A percentile compares a stretch with the other conserved stretches of the same genome.
Evolutionary conservation across 2,888 invertebrate genomes (phyloP).

Genomic region (Erebia ligea): DNA sequence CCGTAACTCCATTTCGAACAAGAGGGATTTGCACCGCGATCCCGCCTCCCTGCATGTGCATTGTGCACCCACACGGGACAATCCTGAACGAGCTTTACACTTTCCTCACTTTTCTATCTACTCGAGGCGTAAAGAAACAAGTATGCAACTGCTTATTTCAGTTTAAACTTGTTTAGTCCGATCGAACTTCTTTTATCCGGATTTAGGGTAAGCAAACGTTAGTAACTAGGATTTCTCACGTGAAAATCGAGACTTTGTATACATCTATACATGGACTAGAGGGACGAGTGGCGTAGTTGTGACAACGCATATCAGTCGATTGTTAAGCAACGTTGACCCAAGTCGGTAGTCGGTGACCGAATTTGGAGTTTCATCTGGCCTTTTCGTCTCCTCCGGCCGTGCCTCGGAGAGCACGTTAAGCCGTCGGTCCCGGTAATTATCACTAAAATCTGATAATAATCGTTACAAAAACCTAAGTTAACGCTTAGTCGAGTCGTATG

Average conservation of each 20-base stretch:
- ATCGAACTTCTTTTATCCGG: conserved; percentile 68
- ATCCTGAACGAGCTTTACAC: conserved; percentile 52
- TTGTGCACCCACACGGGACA: conserved; percentile 62
- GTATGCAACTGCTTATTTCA: conserved; percentile 72
- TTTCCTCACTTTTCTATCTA: conserved; percentile 57
- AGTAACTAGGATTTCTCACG: conserved; percentile 49
- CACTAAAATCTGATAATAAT: too few species aligned
- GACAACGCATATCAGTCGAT: too few species aligned
- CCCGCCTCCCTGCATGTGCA: conserved; percentile 59
- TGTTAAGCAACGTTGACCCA: too few species aligned
- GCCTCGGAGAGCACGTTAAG: too few species aligned
- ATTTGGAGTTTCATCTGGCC: too few species aligned
- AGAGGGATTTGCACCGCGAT: conserved; percentile 64
- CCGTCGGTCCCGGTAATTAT: too few species aligned
- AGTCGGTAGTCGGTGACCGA: too few species aligned
- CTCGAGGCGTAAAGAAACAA: conserved; percentile 63
- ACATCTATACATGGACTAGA: too few species aligned
- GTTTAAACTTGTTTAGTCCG: conserved; percentile 72
- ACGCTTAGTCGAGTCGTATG: too few species aligned
- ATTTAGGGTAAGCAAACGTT: conserved; percentile 62
- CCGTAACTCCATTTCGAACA: conserved; percentile 76
- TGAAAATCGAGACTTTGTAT: conserved; percentile 32
- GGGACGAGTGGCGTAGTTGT: too few species aligned
- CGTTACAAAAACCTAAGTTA: too few species aligned
- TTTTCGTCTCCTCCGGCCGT: too few species aligned